Evolutionary conservation across 2,888 invertebrate genomes (phyloP).

Genomic region (Standfussiana lucernea): DNA sequence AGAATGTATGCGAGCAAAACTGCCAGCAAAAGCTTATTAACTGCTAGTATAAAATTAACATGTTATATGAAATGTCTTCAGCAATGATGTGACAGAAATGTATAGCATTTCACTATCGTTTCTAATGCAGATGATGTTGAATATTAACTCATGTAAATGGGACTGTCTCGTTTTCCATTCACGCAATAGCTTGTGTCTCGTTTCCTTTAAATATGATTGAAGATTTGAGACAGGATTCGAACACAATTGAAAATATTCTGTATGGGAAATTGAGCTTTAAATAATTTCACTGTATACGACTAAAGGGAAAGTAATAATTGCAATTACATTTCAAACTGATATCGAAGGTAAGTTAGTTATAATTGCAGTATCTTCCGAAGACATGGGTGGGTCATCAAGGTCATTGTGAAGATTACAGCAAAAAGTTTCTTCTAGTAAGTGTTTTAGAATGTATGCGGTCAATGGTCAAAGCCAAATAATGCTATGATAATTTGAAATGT

Average conservation of each 20-base stretch:
- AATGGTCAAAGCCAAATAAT: slow-evolving; percentile 8
- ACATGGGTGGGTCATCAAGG: slow-evolving; percentile 30
- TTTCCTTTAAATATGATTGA: background rate
- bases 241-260: background rate
- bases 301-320: background rate
- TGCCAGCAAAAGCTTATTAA: background rate
- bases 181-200: slow-evolving; percentile 12
- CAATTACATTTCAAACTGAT: background rate
- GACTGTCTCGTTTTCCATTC: slow-evolving; percentile 6
- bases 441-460: background rate
- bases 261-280: background rate
- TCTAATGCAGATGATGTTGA: slow-evolving; percentile 36
- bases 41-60: background rate
- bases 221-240: background rate
- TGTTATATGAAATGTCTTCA: background rate
- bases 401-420: slow-evolving; percentile 3
- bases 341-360: background rate
- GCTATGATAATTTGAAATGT: background rate
- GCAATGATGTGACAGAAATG: slow-evolving; percentile 17
- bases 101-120: slow-evolving; percentile 24
- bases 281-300: background rate
- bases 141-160: slow-evolving; percentile 43
- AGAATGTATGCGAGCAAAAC: background rate
- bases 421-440: background rate
- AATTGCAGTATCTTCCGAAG: background rate